Base-by-base conservation (phyloP, 2,797 vertebrate species). In the Botia almorhae region DNA sequence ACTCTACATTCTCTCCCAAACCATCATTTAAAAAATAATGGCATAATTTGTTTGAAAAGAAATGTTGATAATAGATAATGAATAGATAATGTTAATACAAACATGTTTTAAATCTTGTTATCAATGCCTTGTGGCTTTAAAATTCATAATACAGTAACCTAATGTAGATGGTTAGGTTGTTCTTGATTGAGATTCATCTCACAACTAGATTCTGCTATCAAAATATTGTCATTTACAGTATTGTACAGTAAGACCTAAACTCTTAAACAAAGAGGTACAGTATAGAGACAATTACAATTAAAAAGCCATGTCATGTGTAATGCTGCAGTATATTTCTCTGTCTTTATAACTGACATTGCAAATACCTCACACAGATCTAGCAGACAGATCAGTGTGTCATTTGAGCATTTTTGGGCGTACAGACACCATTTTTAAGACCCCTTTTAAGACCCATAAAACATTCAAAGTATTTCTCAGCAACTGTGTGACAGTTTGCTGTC, bases 161-260 rank as follows among this genome's bases (percentile, higher is more conserved):
- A n/a, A 39, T 17, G 19, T 43, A 33, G 23, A 51, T 36, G n/a
- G 33, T 36, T 60, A 8, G 51, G n/a, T n/a, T n/a, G n/a, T n/a
- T n/a, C n/a, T n/a, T n/a, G n/a, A n/a, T 78, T 21, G 33, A 43
- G 67, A 8, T 69, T 53, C 56, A 14, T 58, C 68, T 71, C 13
- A 2, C 26, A 33, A 33, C 26, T 26, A 63, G n/a, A 5, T 33
- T 63, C 23, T 14, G 23, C 13, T 11, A 2, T 6, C 19, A 26
- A 46, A 60, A 39, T 26, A 19, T 3, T 63, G 48, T 77, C 6
- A 16, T 48, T 43, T 39, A 60, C 50, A 71, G 55, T 17, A 73
- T 11, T 29, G 17, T 7, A 48, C 16, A 48, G 16, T 33, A 69
- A 64, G 69, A 76, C n/a, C 33, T 23, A 23, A 0, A 0, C 23